A percentile compares a stretch with the other conserved stretches of the same genome.
Evolutionary conservation across 2,888 invertebrate species (phyloP).

Genomic region (Microdon myrmicae): DNA sequence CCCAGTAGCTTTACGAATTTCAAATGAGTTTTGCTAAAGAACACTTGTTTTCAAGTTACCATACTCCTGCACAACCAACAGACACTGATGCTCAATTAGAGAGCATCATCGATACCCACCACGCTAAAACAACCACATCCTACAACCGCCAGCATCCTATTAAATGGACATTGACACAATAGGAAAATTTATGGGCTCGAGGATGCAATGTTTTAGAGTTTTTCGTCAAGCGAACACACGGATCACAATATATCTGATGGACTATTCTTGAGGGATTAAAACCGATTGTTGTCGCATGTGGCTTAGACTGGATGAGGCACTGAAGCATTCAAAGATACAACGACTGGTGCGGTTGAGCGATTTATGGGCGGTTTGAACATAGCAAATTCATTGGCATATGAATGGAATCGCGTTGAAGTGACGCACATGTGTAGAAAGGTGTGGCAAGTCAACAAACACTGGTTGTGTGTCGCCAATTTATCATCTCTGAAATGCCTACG

Average conservation of each 20-base stretch:
- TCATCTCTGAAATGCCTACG: conserved; percentile 20
- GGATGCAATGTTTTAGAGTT: conserved; percentile 32
- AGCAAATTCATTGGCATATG: conserved; percentile 4
- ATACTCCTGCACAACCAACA: conserved; percentile 41
- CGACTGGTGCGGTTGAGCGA: background rate
- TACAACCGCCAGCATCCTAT: conserved; percentile 33
- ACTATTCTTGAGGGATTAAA: conserved; percentile 35
- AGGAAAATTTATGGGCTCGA: conserved; percentile 18
- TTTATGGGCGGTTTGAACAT: conserved; percentile 15
- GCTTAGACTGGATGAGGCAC: conserved; percentile 27
- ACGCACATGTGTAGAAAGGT: background rate
- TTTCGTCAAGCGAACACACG: conserved; percentile 19
- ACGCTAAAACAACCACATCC: too few species aligned
- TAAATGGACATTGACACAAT: conserved; percentile 35
- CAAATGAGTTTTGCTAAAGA: conserved; percentile 29
- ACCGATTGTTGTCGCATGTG: conserved; percentile 33
- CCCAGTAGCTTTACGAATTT: too few species aligned
- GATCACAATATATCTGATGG: conserved; percentile 27
- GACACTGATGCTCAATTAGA: conserved; percentile 30
- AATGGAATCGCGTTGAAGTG: background rate
- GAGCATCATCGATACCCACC: conserved; percentile 33
- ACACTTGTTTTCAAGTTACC: conserved; percentile 38
- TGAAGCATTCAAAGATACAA: conserved; percentile 1
- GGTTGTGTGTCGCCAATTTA: conserved; percentile 28
- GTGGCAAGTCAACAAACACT: conserved; percentile 10